Evolutionary conservation across 92 coral and sea anemone species (phyloP).

Genomic region (Meandrina meandrites): DNA sequence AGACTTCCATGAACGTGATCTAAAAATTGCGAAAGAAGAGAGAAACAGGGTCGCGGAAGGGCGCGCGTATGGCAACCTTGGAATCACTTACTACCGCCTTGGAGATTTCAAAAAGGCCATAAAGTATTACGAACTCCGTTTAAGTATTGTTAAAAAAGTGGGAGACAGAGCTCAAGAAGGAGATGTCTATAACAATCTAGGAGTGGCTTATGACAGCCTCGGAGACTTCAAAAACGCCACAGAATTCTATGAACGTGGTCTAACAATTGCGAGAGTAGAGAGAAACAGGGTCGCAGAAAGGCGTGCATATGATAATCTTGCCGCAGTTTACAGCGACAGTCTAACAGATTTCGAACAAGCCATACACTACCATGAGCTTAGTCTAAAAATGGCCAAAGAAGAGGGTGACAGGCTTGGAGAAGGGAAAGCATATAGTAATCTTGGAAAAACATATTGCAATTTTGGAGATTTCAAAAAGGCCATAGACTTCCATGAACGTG

Average conservation of each 20-base stretch:
- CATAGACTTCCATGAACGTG: no score
- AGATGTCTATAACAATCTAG: not conserved
- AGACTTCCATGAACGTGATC: not conserved
- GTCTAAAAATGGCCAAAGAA: no score
- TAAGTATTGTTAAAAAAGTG: not conserved
- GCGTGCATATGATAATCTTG: not conserved
- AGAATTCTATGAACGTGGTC: not conserved
- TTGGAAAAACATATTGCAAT: no score
- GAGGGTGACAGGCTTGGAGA: no score
- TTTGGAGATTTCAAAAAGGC: no score
- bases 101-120: not conserved
- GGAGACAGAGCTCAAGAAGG: not conserved
- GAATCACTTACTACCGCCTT: not conserved
- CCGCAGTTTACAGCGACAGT: not conserved
- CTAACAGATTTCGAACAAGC: no score
- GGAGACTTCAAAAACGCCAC: not conserved
- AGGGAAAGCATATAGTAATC: no score
- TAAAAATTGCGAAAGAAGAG: not conserved
- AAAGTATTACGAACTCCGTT: not conserved
- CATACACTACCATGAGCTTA: no score
- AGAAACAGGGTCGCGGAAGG: not conserved
- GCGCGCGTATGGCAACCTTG: not conserved
- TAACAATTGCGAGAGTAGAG: not conserved
- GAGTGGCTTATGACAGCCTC: not conserved
- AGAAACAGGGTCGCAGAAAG: not conserved